Base-by-base conservation (phyloP, 2,888 invertebrate genomes). In the Oegoconia quadripuncta region DNA sequence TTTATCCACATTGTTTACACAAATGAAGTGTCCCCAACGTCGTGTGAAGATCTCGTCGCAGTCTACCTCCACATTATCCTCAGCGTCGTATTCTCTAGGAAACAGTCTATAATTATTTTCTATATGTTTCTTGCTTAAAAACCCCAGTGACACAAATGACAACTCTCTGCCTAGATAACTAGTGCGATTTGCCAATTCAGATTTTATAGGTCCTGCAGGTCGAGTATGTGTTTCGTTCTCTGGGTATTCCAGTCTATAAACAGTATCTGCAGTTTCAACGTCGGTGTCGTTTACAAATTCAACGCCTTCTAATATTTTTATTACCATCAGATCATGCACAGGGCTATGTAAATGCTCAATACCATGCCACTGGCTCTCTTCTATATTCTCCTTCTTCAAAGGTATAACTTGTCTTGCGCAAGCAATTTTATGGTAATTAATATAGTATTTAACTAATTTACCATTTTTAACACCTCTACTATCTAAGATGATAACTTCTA, bases 1-100 rank as follows among this genome's bases (percentile, higher is more conserved):
- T 2, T 34, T 32, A 11, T 48, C 40, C 2, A 29, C 8, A 8
- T 44, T 45, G 6, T 12, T 33, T 1, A 45, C 2, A 29, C 44
- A 48, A 3, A 45, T 31, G 26, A 41, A 44, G 8, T 37, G 20
- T 0, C 48, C 44, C 44, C 48, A 48, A 20, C 41, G 32, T 2
- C 41, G 16, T n/a, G 39, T 28, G 1, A 48, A 9, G 42, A 42
- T 45, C 33, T 48, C 43, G 1, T 45, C 44, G 8, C 48, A 48
- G 13, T 45, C 34, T 2, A 14, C 29, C n/a, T n/a, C 23, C 5
- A 8, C 23, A n/a, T 23, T 23, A 23, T 23, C 23, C n/a, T 23
- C 23, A 23, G 23, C 5, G 9, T 23, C 23, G n/a, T 23, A 23
- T 23, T 23, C 23, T 6, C 23, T 8, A 23, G 3, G 9, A 23